Conservation (phyloP, 2,888 invertebrate species). For the Rhabditophanes sp. region DNA sequence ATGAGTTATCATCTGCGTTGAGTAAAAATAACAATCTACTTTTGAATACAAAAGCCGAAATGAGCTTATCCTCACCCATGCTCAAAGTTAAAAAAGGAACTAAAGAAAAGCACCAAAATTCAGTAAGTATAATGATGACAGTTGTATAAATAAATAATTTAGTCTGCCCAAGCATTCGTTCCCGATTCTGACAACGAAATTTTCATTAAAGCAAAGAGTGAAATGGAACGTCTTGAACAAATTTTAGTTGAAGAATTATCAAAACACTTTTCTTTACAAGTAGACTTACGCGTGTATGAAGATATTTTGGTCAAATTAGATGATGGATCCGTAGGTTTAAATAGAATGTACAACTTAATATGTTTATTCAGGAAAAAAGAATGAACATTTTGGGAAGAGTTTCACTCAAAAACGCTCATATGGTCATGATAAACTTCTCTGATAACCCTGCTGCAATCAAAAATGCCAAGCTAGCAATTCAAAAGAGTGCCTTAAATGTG, state of each 20-base stretch:
- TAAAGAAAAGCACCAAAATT: too few species aligned
- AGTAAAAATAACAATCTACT: too few species aligned
- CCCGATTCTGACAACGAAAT: slow-evolving; percentile 9
- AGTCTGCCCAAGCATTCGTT: too few species aligned
- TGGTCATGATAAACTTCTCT: slow-evolving; percentile 33
- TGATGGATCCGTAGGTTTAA: slow-evolving; percentile 16
- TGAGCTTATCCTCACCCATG: too few species aligned
- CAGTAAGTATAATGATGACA: too few species aligned
- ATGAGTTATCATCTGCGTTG: too few species aligned
- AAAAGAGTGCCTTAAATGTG: slow-evolving; percentile 22
- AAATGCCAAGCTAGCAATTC: slow-evolving; percentile 22
- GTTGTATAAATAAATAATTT: too few species aligned
- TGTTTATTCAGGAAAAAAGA: slow-evolving; percentile 15
- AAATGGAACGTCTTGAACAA: slow-evolving; percentile 16
- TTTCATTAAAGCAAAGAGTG: slow-evolving; percentile 13
- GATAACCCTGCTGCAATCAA: slow-evolving; percentile 32
- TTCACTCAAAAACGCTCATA: slow-evolving; percentile 22
- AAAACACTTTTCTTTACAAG: slow-evolving; percentile 18
- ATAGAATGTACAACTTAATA: background rate
- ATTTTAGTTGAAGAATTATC: slow-evolving; percentile 15
- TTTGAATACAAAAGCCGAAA: too few species aligned
- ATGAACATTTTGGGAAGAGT: slow-evolving; percentile 25
- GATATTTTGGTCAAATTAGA: slow-evolving; percentile 26
- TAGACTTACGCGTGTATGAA: slow-evolving; percentile 30
- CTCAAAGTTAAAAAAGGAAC: too few species aligned